Evolutionary conservation across 2,797 vertebrate species (phyloP).

Genomic region (Trichosurus vulpecula): DNA sequence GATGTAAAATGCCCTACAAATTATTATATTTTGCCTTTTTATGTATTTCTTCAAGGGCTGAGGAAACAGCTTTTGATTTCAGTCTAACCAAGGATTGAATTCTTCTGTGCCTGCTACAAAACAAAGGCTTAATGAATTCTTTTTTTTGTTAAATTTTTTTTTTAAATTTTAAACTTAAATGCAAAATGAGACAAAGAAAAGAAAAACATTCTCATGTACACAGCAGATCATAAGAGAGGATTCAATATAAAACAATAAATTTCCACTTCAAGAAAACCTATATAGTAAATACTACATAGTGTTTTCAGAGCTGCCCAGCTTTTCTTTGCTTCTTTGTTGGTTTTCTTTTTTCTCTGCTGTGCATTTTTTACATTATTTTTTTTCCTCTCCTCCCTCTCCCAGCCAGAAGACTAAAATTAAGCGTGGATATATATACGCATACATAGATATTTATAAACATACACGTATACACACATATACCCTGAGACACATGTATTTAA

Average conservation of each 20-base stretch:
- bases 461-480: too few relatives aligned
- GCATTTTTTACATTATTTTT: background rate
- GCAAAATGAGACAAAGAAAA: background rate
- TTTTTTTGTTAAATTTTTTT: background rate
- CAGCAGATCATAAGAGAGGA: background rate
- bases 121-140: background rate
- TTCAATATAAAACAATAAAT: background rate
- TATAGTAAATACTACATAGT: background rate
- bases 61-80: constrained; percentile 2
- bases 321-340: background rate
- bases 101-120: background rate
- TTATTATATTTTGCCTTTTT: background rate
- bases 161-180: background rate
- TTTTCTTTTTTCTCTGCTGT: background rate
- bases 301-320: background rate
- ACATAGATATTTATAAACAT: too few relatives aligned
- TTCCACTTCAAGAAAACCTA: background rate
- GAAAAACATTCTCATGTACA: background rate
- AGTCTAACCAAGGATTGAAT: background rate
- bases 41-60: background rate
- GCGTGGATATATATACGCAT: background rate
- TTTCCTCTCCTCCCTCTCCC: too few relatives aligned
- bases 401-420: background rate
- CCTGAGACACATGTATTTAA: too few relatives aligned
- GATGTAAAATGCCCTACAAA: background rate